phyloP scores from a whole-genome alignment of 2,797 vertebrate genomes.

The Prunella strophiata region DNA sequence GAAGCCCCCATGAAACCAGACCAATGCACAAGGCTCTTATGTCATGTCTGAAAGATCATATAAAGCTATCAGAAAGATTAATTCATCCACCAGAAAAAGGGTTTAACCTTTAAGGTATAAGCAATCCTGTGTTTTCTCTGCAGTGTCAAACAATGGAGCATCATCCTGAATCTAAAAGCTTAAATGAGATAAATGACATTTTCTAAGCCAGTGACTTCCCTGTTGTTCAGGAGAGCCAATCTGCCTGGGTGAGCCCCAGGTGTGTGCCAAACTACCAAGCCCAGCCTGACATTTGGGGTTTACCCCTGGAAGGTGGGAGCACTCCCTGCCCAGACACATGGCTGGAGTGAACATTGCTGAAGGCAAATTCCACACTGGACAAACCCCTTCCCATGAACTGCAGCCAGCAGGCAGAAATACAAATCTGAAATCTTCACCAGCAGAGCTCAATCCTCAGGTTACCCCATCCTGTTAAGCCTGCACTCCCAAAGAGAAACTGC shows the following conservation, averaged over 20 bases:
- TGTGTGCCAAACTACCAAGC: not conserved
- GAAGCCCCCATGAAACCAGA: not conserved
- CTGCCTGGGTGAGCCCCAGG: not conserved
- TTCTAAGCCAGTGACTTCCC: not conserved
- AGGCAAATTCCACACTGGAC: not conserved
- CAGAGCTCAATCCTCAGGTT: not conserved
- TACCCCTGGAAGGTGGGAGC: not conserved
- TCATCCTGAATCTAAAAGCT: not conserved
- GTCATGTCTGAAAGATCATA: not conserved
- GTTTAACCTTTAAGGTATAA: conserved; percentile 1
- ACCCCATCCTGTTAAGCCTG: not conserved
- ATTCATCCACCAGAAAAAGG: not conserved
- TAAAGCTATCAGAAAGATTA: conserved; percentile 5
- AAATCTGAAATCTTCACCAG: not conserved
- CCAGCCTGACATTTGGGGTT: not conserved
- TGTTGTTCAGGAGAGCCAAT: not conserved
- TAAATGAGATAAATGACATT: not conserved
- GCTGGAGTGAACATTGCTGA: not conserved
- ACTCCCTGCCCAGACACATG: not conserved
- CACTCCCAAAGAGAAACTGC: accelerated
- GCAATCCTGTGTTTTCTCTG: not conserved
- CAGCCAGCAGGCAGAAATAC: not conserved
- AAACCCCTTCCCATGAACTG: not conserved
- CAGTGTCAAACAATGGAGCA: not conserved
- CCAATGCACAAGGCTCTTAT: not conserved